Conservation (phyloP, 1,140 invertebrate species). For the Tachypleus tridentatus region DNA sequence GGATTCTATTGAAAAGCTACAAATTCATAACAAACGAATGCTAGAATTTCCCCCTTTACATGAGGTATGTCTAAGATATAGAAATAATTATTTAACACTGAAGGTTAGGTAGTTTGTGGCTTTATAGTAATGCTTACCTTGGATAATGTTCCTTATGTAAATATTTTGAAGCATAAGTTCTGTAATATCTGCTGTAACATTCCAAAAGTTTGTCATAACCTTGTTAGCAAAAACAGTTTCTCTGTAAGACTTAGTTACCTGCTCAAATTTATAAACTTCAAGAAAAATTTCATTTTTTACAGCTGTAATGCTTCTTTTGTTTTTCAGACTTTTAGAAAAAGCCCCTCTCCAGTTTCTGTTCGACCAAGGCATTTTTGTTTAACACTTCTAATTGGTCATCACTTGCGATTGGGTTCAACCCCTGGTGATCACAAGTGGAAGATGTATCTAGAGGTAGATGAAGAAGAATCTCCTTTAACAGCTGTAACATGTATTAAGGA, state of each 20-base stretch:
- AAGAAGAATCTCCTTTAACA: constrained; percentile 27
- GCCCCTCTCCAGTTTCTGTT: constrained; percentile 6
- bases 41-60: constrained; percentile 24
- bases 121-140: too few relatives aligned
- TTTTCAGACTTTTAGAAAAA: constrained; percentile 11
- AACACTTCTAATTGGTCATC: constrained; percentile 15
- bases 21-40: constrained; percentile 23
- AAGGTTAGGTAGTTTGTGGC: too few relatives aligned
- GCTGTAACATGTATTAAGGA: constrained; percentile 28
- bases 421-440: constrained; percentile 35
- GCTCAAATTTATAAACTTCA: too few relatives aligned
- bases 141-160: too few relatives aligned
- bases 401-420: constrained; percentile 12
- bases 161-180: too few relatives aligned
- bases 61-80: background rate
- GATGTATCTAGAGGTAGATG: constrained; percentile 35
- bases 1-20: constrained; percentile 23
- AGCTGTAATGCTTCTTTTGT: background rate
- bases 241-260: too few relatives aligned
- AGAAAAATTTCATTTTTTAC: too few relatives aligned
- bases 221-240: too few relatives aligned
- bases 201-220: too few relatives aligned
- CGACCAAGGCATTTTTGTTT: constrained; percentile 11
- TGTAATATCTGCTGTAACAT: too few relatives aligned
- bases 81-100: too few relatives aligned